Percentiles rank a stretch among this genome's conserved stretches.
Evolutionary conservation across 2,797 vertebrate species (phyloP).

Genomic region (Pristis pectinata): DNA sequence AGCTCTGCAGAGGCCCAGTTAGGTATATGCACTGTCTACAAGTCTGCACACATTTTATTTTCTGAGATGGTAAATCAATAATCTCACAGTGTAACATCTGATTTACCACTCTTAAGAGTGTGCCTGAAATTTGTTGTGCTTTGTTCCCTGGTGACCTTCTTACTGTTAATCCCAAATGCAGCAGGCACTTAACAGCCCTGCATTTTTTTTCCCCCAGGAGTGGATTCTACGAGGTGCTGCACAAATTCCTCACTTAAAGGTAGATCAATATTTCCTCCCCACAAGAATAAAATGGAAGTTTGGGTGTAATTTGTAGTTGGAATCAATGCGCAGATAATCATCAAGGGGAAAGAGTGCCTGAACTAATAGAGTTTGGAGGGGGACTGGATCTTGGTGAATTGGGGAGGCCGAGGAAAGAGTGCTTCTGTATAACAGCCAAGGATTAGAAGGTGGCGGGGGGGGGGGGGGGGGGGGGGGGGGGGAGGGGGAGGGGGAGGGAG

Average conservation of each 20-base stretch:
- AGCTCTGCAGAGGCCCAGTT: not conserved
- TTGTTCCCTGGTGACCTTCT: not conserved
- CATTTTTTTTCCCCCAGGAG: not conserved
- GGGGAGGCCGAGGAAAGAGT: no score
- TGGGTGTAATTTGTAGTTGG: not conserved
- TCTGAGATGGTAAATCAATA: conserved; percentile 10
- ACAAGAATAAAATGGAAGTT: not conserved
- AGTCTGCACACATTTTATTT: not conserved
- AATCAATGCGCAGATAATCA: not conserved
- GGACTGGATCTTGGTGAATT: not conserved
- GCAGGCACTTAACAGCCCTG: not conserved
- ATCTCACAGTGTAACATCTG: not conserved
- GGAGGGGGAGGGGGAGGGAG: no score
- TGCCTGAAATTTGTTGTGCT: not conserved
- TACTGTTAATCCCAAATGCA: not conserved
- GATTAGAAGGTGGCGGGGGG: no score
- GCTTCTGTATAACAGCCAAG: not conserved
- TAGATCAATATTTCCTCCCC: not conserved
- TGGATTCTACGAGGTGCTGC: not conserved
- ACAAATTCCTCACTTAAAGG: not conserved
- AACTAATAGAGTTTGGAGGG: not conserved
- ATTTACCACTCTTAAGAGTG: not conserved
- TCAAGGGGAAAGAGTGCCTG: not conserved
- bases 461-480: no score
- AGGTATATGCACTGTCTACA: not conserved